Conservation (phyloP, 2,113 vertebrate species). For the Monarcha castaneiventris region DNA sequence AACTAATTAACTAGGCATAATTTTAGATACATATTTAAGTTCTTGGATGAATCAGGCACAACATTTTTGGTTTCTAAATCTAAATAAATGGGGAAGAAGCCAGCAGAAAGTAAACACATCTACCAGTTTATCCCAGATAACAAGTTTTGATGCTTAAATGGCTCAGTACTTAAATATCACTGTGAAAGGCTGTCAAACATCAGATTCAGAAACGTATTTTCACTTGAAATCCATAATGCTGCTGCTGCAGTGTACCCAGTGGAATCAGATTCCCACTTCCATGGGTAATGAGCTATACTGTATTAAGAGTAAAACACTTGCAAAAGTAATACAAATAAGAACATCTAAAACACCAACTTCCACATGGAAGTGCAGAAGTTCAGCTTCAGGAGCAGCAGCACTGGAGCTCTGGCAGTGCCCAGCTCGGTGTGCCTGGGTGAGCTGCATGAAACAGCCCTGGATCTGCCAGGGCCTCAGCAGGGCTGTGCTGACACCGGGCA, state of each 20-base stretch:
- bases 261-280: not conserved
- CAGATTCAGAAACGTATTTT: not conserved
- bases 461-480: not conserved
- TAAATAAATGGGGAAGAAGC: not conserved
- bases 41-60: not conserved
- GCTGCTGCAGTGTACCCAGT: not conserved
- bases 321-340: not conserved
- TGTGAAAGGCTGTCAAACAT: not conserved
- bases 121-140: not conserved
- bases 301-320: not conserved
- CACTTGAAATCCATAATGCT: not conserved
- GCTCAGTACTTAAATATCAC: not conserved
- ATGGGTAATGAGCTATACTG: accelerated
- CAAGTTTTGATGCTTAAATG: not conserved
- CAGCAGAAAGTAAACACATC: not conserved
- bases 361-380: accelerated
- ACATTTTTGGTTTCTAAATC: not conserved
- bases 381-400: not conserved
- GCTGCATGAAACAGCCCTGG: accelerated
- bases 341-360: not conserved
- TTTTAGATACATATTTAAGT: slow-evolving; percentile 20
- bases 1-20: not conserved
- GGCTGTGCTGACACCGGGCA: not conserved
- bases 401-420: not conserved
- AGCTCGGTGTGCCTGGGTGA: not conserved